A percentile compares a stretch with the other conserved stretches of the same genome.
Evolutionary conservation across 92 coral and sea anemone species (phyloP).

Genomic region (Paramuricea clavata): DNA sequence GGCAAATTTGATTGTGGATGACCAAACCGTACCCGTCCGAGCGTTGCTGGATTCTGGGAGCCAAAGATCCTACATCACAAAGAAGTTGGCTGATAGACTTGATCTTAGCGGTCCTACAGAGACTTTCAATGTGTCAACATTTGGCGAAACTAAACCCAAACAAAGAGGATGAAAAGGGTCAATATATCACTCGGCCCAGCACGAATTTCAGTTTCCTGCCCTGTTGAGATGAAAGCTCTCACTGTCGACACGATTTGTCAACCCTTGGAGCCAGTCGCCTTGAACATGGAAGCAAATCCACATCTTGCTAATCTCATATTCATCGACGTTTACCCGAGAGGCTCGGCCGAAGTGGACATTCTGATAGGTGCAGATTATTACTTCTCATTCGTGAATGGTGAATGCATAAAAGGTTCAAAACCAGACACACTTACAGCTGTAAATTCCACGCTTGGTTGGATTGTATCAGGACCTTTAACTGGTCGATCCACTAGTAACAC

Average conservation of each 20-base stretch:
- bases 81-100: slow-evolving; percentile 48
- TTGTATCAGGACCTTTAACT: slow-evolving; percentile 56
- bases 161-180: slow-evolving; percentile 50
- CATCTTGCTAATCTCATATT: slow-evolving; percentile 46
- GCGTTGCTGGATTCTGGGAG: slow-evolving; percentile 56
- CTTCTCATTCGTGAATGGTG: slow-evolving; percentile 54
- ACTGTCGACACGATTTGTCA: slow-evolving; percentile 40
- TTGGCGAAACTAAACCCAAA: slow-evolving; percentile 51
- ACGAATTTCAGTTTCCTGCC: background rate
- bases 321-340: slow-evolving; percentile 60
- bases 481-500: slow-evolving; percentile 41
- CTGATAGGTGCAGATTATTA: too few species aligned
- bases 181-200: slow-evolving; percentile 44
- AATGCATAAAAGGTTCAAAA: slow-evolving; percentile 36
- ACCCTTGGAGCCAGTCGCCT: slow-evolving; percentile 44
- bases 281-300: slow-evolving; percentile 37
- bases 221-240: slow-evolving; percentile 57
- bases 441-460: slow-evolving; percentile 54
- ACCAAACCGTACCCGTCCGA: slow-evolving; percentile 22
- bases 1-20: slow-evolving; percentile 24
- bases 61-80: slow-evolving; percentile 53
- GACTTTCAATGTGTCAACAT: slow-evolving; percentile 51
- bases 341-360: slow-evolving; percentile 56
- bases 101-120: slow-evolving; percentile 55
- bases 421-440: slow-evolving; percentile 36